These are phyloP conservation scores for Drosophila algonquin DNA, from an alignment of 2,888 invertebrate species.

Conservation along the genomic window DNA sequence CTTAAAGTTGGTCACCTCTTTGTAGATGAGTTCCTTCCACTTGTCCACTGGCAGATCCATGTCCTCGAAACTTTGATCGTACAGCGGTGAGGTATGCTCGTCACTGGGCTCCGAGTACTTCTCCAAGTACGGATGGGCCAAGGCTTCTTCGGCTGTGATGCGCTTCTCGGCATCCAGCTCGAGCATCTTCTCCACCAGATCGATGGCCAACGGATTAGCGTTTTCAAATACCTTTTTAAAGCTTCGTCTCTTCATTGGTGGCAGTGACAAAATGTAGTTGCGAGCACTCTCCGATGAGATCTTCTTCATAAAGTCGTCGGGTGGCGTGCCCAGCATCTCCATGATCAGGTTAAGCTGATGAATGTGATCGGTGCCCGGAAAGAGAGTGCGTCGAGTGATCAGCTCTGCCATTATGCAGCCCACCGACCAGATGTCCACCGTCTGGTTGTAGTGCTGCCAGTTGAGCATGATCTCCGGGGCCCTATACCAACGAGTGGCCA, in stretches of 20 bases:
- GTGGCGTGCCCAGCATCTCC: slow-evolving; percentile 97
- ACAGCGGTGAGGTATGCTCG: slow-evolving; percentile 94
- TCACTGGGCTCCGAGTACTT: slow-evolving; percentile 98
- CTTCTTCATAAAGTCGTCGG: slow-evolving; percentile 96
- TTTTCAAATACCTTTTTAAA: slow-evolving; percentile 95
- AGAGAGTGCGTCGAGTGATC: slow-evolving; percentile 95
- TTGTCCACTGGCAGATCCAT: slow-evolving; percentile 95
- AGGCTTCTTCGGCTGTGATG: slow-evolving; percentile 89
- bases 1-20: slow-evolving; percentile 91
- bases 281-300: slow-evolving; percentile 98
- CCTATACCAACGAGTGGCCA: slow-evolving; percentile 96
- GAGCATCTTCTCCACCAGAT: slow-evolving; percentile 97
- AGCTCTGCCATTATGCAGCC: slow-evolving; percentile 99
- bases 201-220: slow-evolving; percentile 96
- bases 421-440: slow-evolving; percentile 99
- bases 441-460: slow-evolving; percentile 99
- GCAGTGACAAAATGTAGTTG: slow-evolving; percentile 96
- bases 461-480: slow-evolving; percentile 99
- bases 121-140: slow-evolving; percentile 87
- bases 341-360: slow-evolving; percentile 99
- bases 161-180: slow-evolving; percentile 97
- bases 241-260: slow-evolving; percentile 92
- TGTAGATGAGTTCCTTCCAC: slow-evolving; percentile 92
- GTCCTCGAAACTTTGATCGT: slow-evolving; percentile 98
- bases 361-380: slow-evolving; percentile 99